These are phyloP conservation scores for Sebastes iracundus DNA, from an alignment of 2,797 vertebrate genomes.

Conservation along the genomic window DNA sequence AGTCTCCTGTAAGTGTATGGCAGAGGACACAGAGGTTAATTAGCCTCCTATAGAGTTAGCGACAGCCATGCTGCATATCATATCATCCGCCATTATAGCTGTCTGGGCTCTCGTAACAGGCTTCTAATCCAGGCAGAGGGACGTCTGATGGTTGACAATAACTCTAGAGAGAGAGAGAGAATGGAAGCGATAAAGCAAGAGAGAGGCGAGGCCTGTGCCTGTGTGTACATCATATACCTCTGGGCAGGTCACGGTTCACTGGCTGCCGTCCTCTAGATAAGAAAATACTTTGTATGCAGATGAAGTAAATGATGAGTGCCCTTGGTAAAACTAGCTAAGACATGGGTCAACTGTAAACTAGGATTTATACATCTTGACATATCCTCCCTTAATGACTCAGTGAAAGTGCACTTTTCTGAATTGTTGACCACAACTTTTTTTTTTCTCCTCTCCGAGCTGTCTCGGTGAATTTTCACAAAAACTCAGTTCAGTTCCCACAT, in stretches of 20 bases:
- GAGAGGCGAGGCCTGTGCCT: slow-evolving; percentile 33
- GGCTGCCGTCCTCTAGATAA: slow-evolving; percentile 70
- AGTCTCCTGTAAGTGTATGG: slow-evolving; percentile 34
- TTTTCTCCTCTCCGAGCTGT: neutral
- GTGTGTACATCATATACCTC: slow-evolving; percentile 51
- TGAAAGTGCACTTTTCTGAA: slow-evolving; percentile 11
- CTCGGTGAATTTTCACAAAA: neutral
- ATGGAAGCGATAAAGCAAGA: slow-evolving; percentile 41
- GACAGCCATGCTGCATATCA: slow-evolving; percentile 50
- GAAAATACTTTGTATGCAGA: slow-evolving; percentile 71
- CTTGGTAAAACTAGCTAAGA: slow-evolving; percentile 38
- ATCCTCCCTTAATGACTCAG: neutral
- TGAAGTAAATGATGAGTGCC: slow-evolving; percentile 54
- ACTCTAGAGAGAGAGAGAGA: slow-evolving; percentile 54
- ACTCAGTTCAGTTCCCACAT: slow-evolving; percentile 12
- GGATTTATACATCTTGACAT: slow-evolving; percentile 8
- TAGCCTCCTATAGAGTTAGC: slow-evolving; percentile 56
- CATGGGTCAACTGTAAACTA: slow-evolving; percentile 38
- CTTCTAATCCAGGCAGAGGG: slow-evolving; percentile 63
- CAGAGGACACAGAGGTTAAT: slow-evolving; percentile 72
- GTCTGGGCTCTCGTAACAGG: slow-evolving; percentile 56
- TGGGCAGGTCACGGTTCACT: slow-evolving; percentile 56
- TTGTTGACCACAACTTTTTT: neutral
- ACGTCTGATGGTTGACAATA: slow-evolving; percentile 69
- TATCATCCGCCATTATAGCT: slow-evolving; percentile 67